Evolutionary conservation across 2,888 invertebrate genomes (phyloP), one percentile per base, ranked within the genome.

Genomic region (Buathra laborator): DNA sequence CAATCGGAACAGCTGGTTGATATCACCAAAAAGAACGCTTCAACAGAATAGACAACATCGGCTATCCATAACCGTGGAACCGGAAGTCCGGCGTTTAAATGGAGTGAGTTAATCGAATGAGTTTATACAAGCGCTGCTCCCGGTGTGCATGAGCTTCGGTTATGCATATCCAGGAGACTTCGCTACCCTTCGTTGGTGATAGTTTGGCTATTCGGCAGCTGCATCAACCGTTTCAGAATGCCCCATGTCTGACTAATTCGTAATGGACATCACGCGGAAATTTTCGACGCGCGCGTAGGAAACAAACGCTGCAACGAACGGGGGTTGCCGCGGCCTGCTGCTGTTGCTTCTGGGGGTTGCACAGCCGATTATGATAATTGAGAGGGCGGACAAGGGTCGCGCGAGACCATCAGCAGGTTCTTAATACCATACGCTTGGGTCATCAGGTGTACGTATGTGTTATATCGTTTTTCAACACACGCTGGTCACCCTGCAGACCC

Each of bases 51-150:
- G 67, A 56, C 46, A 71, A 46, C 51, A 64, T 37, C 46, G 53
- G 86, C 81, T 85, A 79, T 82, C 79, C 74, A 67, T 72, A 68
- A 85, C 66, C 80, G 80, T 76, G 80, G 79, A 85, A 87, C 91
- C 92, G 92, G 92, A 92, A 92, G 88, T 89, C 81, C 88, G 89
- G 89, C 88, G 89, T 90, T 93, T 91, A 92, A 91, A 89, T 88
- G 86, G 88, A 90, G 89, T 89, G 89, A 92, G 92, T 92, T 93
- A 92, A 93, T 92, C 91, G 92, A 90, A 43, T 70, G 77, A 81
- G 84, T 77, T 37, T 84, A 68, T 48, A 37, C 44, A 32, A 37
- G 37, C 37, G 37, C 5, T 37, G 37, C 37, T 37, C 37, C 53
- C 51, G 72, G 37, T 67, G 62, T 62, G 44, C 43, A 66, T 37